Evolutionary conservation across 2,113 vertebrate species (phyloP).

Genomic region (Xiphophorus couchianus): DNA sequence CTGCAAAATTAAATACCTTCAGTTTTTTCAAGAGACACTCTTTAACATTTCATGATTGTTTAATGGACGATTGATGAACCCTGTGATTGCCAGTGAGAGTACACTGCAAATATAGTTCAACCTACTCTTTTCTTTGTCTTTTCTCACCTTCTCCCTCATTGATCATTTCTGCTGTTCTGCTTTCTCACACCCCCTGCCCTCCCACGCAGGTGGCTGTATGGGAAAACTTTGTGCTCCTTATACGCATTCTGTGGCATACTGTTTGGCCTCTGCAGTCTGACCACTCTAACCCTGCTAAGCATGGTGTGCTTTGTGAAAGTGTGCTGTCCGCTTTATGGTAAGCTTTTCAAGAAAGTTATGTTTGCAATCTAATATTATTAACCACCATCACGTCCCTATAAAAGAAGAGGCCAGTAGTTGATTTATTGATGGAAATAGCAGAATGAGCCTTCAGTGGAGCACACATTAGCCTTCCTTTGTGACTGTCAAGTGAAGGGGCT

Average conservation of each 20-base stretch:
- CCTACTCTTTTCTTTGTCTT: conserved; percentile 6
- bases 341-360: conserved; percentile 51
- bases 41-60: conserved; percentile 20
- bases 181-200: conserved; percentile 15
- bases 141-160: conserved; percentile 22
- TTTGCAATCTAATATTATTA: conserved; percentile 30
- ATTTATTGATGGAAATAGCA: conserved; percentile 42
- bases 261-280: conserved; percentile 83
- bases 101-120: conserved; percentile 5
- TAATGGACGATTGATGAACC: conserved; percentile 19
- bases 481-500: conserved; percentile 27
- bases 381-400: conserved; percentile 13
- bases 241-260: conserved; percentile 84
- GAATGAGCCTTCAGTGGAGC: conserved; percentile 34
- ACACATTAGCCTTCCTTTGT: conserved; percentile 54
- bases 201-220: conserved; percentile 81
- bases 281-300: conserved; percentile 81
- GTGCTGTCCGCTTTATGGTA: conserved; percentile 81
- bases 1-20: background rate
- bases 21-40: background rate
- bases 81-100: conserved; percentile 18
- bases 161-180: conserved; percentile 23
- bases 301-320: conserved; percentile 84
- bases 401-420: conserved; percentile 52
- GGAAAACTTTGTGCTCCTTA: conserved; percentile 75